phyloP scores from a whole-genome alignment of 2,797 vertebrate species.

The Enteromius fasciolatus region DNA sequence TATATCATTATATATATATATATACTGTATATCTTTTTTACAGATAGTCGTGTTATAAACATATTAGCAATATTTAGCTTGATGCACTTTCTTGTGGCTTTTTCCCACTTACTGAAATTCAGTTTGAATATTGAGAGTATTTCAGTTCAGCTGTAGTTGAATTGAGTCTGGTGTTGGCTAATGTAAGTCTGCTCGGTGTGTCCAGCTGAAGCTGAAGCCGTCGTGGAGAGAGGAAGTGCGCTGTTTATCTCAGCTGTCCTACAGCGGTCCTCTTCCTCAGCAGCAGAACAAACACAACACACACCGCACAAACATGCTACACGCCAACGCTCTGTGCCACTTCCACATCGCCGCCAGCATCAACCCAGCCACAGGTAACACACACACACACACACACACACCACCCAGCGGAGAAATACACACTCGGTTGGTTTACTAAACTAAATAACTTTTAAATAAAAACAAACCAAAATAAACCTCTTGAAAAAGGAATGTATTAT shows the following conservation, averaged over 20 bases:
- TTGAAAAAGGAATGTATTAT: too few species aligned
- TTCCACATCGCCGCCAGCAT: conserved; percentile 99
- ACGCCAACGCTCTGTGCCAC: conserved; percentile 95
- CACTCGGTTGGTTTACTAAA: too few species aligned
- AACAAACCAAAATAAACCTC: not conserved
- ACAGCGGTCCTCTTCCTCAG: conserved; percentile 85
- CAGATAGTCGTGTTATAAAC: not conserved
- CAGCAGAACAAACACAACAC: conserved; percentile 85
- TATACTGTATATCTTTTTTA: too few species aligned
- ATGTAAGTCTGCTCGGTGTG: not conserved
- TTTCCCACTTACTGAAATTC: not conserved
- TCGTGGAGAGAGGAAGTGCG: conserved; percentile 80
- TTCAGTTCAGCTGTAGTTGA: not conserved
- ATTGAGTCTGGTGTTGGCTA: not conserved
- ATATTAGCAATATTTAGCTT: not conserved
- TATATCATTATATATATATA: too few species aligned
- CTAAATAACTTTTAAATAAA: too few species aligned
- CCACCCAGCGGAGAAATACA: too few species aligned
- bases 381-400: conserved; percentile 7
- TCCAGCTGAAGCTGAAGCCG: conserved; percentile 84
- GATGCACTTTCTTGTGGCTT: not conserved
- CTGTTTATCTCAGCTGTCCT: conserved; percentile 80
- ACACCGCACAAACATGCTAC: conserved; percentile 81
- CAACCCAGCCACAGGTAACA: conserved; percentile 94
- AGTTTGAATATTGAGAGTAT: not conserved